These are phyloP conservation scores for Leptinotarsa undecemlineata DNA, from an alignment of 1,140 invertebrate species.

Conservation along the genomic window DNA sequence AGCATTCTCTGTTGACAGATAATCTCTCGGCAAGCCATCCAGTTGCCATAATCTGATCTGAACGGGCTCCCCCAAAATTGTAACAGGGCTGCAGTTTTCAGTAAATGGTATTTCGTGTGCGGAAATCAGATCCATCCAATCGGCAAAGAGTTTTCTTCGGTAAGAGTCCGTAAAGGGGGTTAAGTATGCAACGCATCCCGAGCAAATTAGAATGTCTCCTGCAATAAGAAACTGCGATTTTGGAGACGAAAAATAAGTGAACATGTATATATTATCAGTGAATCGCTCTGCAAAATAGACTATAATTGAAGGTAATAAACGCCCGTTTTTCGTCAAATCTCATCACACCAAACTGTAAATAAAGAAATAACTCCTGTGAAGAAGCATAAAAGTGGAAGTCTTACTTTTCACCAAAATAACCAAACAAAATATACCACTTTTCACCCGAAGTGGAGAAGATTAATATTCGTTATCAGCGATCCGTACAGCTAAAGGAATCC, in stretches of 20 bases:
- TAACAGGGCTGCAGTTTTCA: slow-evolving; percentile 60
- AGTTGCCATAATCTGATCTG: slow-evolving; percentile 68
- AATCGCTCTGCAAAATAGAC: too few relatives aligned
- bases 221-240: not conserved
- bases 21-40: slow-evolving; percentile 68
- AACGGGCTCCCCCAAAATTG: slow-evolving; percentile 67
- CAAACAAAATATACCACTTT: too few relatives aligned
- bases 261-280: too few relatives aligned
- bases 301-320: too few relatives aligned
- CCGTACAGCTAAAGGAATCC: too few relatives aligned
- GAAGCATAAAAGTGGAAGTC: too few relatives aligned
- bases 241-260: not conserved
- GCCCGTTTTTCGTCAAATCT: too few relatives aligned
- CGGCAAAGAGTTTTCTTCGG: slow-evolving; percentile 17
- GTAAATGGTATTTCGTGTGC: slow-evolving; percentile 60
- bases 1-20: slow-evolving; percentile 71
- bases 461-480: too few relatives aligned
- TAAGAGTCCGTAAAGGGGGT: slow-evolving; percentile 69
- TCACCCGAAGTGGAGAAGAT: too few relatives aligned
- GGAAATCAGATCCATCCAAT: slow-evolving; percentile 26
- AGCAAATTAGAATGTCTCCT: slow-evolving; percentile 62
- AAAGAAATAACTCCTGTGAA: too few relatives aligned
- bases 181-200: slow-evolving; percentile 72
- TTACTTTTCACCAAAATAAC: too few relatives aligned
- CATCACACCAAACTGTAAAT: too few relatives aligned